These are phyloP conservation scores for Cyprinella venusta DNA, from an alignment of 2,797 vertebrate species.

Conservation along the genomic window DNA sequence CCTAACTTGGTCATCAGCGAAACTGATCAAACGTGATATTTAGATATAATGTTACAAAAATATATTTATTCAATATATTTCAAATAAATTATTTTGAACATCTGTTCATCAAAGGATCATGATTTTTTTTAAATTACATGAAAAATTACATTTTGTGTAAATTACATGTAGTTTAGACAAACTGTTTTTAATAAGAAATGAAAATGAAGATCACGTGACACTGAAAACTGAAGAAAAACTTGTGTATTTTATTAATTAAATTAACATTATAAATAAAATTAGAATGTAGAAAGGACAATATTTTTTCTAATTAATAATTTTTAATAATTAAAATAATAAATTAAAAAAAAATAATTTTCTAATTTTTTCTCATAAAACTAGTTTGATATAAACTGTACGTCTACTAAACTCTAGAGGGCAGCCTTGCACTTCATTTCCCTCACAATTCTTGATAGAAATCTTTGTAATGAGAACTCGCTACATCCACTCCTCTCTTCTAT, in stretches of 20 bases:
- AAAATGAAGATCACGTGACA: not conserved
- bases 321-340: no score
- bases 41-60: not conserved
- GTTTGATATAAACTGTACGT: not conserved
- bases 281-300: not conserved
- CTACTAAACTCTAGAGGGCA: slow-evolving; percentile 42
- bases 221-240: not conserved
- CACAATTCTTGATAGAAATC: not conserved
- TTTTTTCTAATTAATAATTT: no score
- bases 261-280: not conserved
- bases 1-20: no score
- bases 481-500: not conserved
- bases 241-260: not conserved
- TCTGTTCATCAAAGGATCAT: not conserved
- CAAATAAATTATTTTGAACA: not conserved
- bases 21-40: not conserved
- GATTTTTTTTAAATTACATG: no score
- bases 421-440: not conserved
- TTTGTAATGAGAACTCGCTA: not conserved
- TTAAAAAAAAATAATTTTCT: no score
- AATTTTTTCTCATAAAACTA: no score
- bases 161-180: no score
- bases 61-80: not conserved
- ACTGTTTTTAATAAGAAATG: not conserved
- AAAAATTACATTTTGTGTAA: no score